A percentile compares a stretch with the other conserved stretches of the same genome.
Evolutionary conservation across 1,140 invertebrate genomes (phyloP).

Genomic region (Stegodyphus dumicola): DNA sequence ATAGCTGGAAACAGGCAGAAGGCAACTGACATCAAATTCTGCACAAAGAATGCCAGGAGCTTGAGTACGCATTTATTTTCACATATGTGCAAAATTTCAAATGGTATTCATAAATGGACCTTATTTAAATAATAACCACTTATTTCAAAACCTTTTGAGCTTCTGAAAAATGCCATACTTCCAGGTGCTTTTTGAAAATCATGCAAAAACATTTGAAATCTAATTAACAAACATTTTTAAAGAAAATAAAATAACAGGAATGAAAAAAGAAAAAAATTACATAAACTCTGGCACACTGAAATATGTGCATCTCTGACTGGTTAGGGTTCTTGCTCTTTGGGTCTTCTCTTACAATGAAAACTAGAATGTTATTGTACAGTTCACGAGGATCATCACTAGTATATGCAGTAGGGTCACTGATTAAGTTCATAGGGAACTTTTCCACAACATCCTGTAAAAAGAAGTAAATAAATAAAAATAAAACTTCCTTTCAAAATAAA

Average conservation of each 20-base stretch:
- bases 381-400: constrained; percentile 86
- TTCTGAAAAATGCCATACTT: too few species aligned
- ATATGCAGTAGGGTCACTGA: constrained; percentile 95
- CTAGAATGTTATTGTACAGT: constrained; percentile 97
- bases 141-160: too few species aligned
- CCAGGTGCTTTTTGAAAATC: too few species aligned
- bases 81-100: too few species aligned
- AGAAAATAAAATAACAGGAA: background rate
- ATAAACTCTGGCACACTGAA: constrained; percentile 75
- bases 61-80: too few species aligned
- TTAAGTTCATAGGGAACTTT: constrained; percentile 89
- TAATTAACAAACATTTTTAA: background rate
- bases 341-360: constrained; percentile 85
- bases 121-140: too few species aligned
- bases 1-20: too few species aligned
- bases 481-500: too few species aligned
- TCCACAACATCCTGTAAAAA: constrained; percentile 83
- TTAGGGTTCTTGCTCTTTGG: constrained; percentile 64
- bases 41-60: too few species aligned
- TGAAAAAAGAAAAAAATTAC: constrained; percentile 25
- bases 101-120: too few species aligned
- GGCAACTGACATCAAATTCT: too few species aligned
- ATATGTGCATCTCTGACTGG: constrained; percentile 97
- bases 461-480: background rate
- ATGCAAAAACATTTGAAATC: background rate